These are phyloP conservation scores for Chauna torquata DNA, from an alignment of 2,113 vertebrate species.

Conservation along the genomic window DNA sequence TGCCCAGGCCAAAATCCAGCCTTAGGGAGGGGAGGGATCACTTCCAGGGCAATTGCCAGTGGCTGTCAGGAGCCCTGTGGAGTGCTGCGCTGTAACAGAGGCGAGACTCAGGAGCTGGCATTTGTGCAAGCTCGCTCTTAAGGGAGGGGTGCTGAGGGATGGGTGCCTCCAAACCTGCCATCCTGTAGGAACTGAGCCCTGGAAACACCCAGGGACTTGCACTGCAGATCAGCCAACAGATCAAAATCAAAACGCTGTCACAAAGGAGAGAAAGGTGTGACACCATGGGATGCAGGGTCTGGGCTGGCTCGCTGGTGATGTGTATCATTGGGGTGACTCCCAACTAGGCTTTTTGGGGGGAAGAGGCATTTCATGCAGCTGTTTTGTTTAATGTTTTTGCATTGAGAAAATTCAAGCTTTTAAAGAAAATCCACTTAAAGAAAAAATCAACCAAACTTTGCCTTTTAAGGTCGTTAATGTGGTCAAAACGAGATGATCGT, in stretches of 20 bases:
- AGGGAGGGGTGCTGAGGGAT: neutral
- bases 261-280: neutral
- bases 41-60: neutral
- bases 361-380: neutral
- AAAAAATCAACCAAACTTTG: neutral
- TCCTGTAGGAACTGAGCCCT: neutral
- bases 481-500: neutral
- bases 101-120: neutral
- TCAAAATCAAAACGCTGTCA: neutral
- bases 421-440: neutral
- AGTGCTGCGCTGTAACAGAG: neutral
- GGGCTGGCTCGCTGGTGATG: neutral
- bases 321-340: neutral
- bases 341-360: neutral
- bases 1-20: neutral
- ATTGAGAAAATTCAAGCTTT: neutral
- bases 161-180: rapidly evolving
- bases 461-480: neutral
- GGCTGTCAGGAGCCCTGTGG: neutral
- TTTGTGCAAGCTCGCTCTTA: neutral
- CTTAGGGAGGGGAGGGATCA: neutral
- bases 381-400: neutral
- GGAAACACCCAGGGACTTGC: neutral
- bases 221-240: neutral
- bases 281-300: neutral